A percentile compares a stretch with the other conserved stretches of the same genome.
Conservation (phyloP, 2,888 invertebrate genomes). For the Drosophila cognata region DNA sequence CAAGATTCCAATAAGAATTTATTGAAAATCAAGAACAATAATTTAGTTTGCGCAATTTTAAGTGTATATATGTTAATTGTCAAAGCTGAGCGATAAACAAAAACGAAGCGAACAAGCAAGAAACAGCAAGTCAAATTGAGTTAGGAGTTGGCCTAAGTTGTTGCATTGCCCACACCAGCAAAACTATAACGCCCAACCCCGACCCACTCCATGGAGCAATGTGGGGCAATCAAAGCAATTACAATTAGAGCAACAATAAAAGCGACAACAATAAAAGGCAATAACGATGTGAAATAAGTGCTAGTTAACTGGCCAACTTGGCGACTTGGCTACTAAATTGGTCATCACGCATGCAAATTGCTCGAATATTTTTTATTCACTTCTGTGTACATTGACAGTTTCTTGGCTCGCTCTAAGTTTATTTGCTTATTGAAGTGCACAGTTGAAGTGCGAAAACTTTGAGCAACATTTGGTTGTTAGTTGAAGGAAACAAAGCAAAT, state of each 20-base stretch:
- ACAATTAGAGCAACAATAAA: constrained; percentile 38
- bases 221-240: constrained; percentile 62
- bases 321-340: constrained; percentile 48
- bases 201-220: constrained; percentile 23
- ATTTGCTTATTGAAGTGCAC: not conserved
- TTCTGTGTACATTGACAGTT: constrained; percentile 1
- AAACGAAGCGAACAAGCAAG: constrained; percentile 14
- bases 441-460: constrained; percentile 8
- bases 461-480: not conserved
- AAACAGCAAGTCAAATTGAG: constrained; percentile 40
- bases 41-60: not conserved
- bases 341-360: constrained; percentile 72
- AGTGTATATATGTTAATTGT: not conserved
- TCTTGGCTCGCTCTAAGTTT: not conserved
- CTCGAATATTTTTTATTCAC: constrained; percentile 60
- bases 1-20: not conserved
- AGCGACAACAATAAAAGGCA: constrained; percentile 24
- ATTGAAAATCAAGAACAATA: not conserved
- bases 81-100: constrained; percentile 11
- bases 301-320: constrained; percentile 48
- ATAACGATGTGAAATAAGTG: constrained; percentile 22
- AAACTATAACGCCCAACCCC: not conserved
- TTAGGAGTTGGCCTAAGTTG: constrained; percentile 35
- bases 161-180: not conserved
- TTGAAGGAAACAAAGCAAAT: not conserved